Percentiles rank a stretch among this genome's conserved stretches.
These are phyloP conservation scores for Neolamprologus devosi DNA, from an alignment of 2,113 vertebrate genomes.

Conservation along the genomic window DNA sequence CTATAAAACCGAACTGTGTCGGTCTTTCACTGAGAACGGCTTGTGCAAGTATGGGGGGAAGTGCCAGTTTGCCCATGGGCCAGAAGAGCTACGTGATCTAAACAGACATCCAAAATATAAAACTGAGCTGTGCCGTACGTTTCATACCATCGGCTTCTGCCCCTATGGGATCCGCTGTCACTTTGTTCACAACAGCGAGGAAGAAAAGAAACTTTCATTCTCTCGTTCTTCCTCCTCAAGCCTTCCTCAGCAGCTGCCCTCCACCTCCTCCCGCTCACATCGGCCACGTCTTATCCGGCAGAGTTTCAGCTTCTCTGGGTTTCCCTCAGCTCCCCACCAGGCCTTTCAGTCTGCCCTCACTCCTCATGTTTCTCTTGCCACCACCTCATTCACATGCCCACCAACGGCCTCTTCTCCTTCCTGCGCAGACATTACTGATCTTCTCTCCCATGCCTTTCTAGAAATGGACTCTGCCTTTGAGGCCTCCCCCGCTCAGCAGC, in stretches of 20 bases:
- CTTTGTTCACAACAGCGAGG: constrained; percentile 82
- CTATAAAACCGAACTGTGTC: constrained; percentile 77
- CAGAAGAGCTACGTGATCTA: constrained; percentile 76
- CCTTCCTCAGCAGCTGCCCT: neutral
- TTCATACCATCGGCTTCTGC: constrained; percentile 83
- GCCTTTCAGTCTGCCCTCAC: constrained; percentile 6
- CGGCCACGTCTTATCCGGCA: constrained; percentile 70
- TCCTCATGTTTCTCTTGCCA: constrained; percentile 11
- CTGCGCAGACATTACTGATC: constrained; percentile 60
- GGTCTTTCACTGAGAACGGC: constrained; percentile 71
- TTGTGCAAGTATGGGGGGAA: constrained; percentile 75
- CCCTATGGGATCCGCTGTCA: constrained; percentile 87
- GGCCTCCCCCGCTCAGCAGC: constrained; percentile 41
- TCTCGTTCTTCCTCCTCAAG: neutral
- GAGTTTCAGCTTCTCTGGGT: constrained; percentile 81
- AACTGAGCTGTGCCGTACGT: constrained; percentile 84
- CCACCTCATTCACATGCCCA: constrained; percentile 35
- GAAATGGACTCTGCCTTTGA: constrained; percentile 59
- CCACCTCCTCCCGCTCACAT: neutral
- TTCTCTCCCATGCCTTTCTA: constrained; percentile 60
- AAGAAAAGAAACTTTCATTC: constrained; percentile 49
- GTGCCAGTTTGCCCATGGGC: constrained; percentile 84
- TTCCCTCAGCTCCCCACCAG: constrained; percentile 61
- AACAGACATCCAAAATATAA: constrained; percentile 88
- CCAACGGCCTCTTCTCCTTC: constrained; percentile 64